These are phyloP conservation scores for Teleogryllus occipitalis DNA, from an alignment of 1,140 invertebrate species.

Conservation along the genomic window DNA sequence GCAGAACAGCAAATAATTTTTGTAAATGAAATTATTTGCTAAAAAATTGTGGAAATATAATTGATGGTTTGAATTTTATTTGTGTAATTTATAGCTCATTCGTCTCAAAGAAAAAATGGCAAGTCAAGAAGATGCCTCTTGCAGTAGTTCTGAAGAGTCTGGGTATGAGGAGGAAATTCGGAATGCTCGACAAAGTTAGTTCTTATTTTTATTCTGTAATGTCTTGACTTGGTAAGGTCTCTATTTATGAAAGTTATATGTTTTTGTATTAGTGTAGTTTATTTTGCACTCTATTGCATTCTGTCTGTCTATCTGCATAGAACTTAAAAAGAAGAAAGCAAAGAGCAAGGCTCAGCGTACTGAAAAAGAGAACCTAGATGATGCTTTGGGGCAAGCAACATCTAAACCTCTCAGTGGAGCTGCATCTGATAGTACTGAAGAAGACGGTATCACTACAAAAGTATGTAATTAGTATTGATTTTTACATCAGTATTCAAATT, in stretches of 20 bases:
- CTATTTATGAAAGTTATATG: background rate
- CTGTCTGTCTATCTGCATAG: background rate
- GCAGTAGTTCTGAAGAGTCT: constrained; percentile 20
- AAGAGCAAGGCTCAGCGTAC: background rate
- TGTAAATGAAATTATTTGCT: background rate
- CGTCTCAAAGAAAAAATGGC: constrained; percentile 18
- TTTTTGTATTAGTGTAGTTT: background rate
- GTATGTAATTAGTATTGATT: no score
- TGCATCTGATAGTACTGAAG: background rate
- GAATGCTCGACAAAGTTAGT: background rate
- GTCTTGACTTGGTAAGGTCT: background rate
- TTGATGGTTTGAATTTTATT: background rate
- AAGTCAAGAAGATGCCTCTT: constrained; percentile 20
- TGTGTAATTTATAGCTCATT: constrained; percentile 11
- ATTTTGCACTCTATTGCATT: background rate
- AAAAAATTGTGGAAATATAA: background rate
- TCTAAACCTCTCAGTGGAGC: background rate
- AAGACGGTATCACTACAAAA: background rate
- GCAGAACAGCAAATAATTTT: background rate
- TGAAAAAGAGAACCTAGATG: constrained; percentile 10
- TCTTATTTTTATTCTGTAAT: background rate
- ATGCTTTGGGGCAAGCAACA: background rate
- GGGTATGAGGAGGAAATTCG: constrained; percentile 15
- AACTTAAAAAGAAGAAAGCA: background rate
- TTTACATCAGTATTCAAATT: no score